Percentiles rank a stretch among this genome's conserved stretches.
phyloP scores from a whole-genome alignment of 2,888 invertebrate species.

The Pammene fasciana region DNA sequence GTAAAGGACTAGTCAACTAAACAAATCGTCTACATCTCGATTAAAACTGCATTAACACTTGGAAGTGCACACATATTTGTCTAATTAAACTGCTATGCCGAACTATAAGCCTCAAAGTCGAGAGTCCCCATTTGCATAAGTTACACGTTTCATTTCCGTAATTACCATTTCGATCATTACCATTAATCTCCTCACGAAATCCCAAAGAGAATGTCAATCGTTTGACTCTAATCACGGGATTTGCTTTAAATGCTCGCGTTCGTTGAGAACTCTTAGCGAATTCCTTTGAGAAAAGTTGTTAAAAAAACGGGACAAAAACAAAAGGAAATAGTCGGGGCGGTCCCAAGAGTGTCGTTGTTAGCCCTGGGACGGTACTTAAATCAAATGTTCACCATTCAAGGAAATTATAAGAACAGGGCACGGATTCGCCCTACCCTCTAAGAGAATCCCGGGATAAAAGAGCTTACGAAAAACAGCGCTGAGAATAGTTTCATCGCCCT shows the following conservation, averaged over 20 bases:
- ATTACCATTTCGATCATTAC: slow-evolving; percentile 70
- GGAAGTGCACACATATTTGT: slow-evolving; percentile 16
- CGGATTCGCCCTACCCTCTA: slow-evolving; percentile 66
- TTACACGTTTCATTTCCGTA: slow-evolving; percentile 72
- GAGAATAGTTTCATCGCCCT: slow-evolving; percentile 61
- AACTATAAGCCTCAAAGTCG: slow-evolving; percentile 62
- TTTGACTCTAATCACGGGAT: slow-evolving; percentile 71
- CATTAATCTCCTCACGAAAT: slow-evolving; percentile 69
- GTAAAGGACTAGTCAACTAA: slow-evolving; percentile 10
- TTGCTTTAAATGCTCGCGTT: slow-evolving; percentile 68
- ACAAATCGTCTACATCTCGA: neutral
- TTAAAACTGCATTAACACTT: slow-evolving; percentile 34
- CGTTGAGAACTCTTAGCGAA: slow-evolving; percentile 66
- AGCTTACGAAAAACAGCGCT: slow-evolving; percentile 65
- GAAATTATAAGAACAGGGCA: slow-evolving; percentile 79
- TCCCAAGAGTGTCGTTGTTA: slow-evolving; percentile 73
- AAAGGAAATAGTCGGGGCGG: slow-evolving; percentile 80
- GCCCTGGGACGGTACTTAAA: slow-evolving; percentile 80
- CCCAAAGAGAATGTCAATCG: slow-evolving; percentile 68
- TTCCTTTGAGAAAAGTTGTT: slow-evolving; percentile 75
- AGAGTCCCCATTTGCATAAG: slow-evolving; percentile 70
- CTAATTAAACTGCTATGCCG: slow-evolving; percentile 49
- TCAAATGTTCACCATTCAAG: slow-evolving; percentile 81
- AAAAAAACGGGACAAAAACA: slow-evolving; percentile 77
- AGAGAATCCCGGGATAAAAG: slow-evolving; percentile 68